A percentile compares a stretch with the other conserved stretches of the same genome.
Evolutionary conservation across 1,140 invertebrate genomes (phyloP).

Genomic region (Bombus waltoni): DNA sequence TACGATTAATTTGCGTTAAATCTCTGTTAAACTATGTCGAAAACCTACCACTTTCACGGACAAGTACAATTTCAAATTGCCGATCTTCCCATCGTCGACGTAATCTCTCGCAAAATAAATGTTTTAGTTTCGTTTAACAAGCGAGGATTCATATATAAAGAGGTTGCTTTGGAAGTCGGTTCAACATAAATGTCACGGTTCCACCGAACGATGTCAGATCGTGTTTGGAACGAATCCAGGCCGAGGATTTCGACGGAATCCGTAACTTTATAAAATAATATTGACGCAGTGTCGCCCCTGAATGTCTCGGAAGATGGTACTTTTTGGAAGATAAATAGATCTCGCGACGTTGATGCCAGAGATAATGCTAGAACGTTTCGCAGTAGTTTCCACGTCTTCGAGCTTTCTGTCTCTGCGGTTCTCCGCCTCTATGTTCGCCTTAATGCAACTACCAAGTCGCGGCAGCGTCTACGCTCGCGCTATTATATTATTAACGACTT

Average conservation of each 20-base stretch:
- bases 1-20: no score
- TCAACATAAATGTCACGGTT: neutral
- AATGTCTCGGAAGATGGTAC: neutral
- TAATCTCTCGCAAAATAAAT: neutral
- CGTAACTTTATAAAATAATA: constrained; percentile 43
- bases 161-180: neutral
- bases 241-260: neutral
- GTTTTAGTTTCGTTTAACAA: neutral
- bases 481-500: constrained; percentile 41
- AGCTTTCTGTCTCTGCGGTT: constrained; percentile 1
- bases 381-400: neutral
- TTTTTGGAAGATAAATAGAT: constrained; percentile 30
- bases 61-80: no score
- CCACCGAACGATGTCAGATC: neutral
- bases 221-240: constrained; percentile 20
- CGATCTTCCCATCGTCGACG: no score
- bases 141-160: neutral
- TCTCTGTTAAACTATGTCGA: no score
- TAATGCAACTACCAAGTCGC: neutral
- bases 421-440: neutral
- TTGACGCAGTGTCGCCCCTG: constrained; percentile 17
- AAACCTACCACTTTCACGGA: no score
- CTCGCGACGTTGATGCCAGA: neutral
- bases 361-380: constrained; percentile 21
- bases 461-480: neutral